These are phyloP conservation scores for Takifugu bimaculatus DNA, from an alignment of 2,113 vertebrate genomes.

Conservation along the genomic window DNA sequence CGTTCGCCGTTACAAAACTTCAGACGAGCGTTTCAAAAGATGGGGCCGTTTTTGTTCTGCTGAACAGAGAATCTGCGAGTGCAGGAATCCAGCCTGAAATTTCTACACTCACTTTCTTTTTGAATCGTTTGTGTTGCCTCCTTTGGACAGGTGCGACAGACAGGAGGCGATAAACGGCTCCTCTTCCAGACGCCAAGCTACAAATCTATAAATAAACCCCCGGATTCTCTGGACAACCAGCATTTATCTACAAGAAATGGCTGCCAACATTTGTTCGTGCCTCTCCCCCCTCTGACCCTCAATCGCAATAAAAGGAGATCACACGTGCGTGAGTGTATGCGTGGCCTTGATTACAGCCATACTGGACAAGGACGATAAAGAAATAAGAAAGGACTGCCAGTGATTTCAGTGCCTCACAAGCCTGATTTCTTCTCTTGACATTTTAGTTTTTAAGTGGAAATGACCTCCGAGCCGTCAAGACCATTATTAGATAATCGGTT, in stretches of 20 bases:
- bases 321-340: too few species aligned
- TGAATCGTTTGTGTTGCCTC: neutral
- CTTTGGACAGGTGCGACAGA: slow-evolving; percentile 5
- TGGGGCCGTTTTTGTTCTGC: neutral
- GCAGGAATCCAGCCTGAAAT: neutral
- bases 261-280: slow-evolving; percentile 44
- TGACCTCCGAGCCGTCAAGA: too few species aligned
- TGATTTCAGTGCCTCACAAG: too few species aligned
- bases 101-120: slow-evolving; percentile 6
- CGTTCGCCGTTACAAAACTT: too few species aligned
- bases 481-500: too few species aligned
- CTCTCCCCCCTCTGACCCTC: too few species aligned
- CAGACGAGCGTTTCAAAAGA: neutral
- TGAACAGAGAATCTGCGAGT: slow-evolving; percentile 3
- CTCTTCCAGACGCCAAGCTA: slow-evolving; percentile 31
- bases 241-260: slow-evolving; percentile 30
- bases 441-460: neutral
- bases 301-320: too few species aligned
- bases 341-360: too few species aligned
- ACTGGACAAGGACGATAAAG: too few species aligned
- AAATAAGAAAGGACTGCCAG: too few species aligned
- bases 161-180: slow-evolving; percentile 5
- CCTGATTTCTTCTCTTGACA: too few species aligned
- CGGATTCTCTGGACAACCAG: slow-evolving; percentile 47
- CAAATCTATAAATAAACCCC: slow-evolving; percentile 52